These are phyloP conservation scores for Philantomba maxwellii DNA, from an alignment of 2,113 vertebrate genomes.

Conservation along the genomic window DNA sequence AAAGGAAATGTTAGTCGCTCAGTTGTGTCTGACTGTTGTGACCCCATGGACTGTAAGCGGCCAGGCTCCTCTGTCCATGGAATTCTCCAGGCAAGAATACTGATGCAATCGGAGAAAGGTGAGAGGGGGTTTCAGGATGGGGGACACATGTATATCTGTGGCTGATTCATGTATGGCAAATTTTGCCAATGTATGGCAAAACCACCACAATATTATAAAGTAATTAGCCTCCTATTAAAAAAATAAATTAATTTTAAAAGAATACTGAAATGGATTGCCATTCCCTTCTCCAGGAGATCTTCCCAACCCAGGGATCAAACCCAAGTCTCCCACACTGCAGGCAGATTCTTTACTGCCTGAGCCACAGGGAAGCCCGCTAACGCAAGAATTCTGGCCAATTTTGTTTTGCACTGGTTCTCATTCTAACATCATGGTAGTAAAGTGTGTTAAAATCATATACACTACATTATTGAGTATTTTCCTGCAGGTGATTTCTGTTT, in stretches of 20 bases:
- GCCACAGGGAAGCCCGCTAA: background rate
- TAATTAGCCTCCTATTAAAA: background rate
- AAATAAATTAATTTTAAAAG: background rate
- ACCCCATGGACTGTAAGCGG: background rate
- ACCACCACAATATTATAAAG: background rate
- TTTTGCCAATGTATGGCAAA: background rate
- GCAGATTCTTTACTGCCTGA: background rate
- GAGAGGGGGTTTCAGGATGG: rapidly evolving
- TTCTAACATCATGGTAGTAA: background rate
- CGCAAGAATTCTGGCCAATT: background rate
- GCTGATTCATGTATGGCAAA: background rate
- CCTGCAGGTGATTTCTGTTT: background rate
- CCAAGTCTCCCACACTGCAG: background rate
- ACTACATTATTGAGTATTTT: background rate
- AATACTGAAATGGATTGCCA: background rate
- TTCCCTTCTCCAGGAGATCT: background rate
- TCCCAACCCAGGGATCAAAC: background rate
- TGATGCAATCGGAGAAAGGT: background rate
- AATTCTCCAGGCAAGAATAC: background rate
- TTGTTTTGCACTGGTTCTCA: background rate
- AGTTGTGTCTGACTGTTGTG: background rate
- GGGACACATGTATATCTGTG: background rate
- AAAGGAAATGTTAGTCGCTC: background rate
- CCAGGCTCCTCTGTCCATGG: background rate
- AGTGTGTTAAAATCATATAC: background rate